Conservation (phyloP, 2,797 vertebrate species). For the Tangara arthus region DNA sequence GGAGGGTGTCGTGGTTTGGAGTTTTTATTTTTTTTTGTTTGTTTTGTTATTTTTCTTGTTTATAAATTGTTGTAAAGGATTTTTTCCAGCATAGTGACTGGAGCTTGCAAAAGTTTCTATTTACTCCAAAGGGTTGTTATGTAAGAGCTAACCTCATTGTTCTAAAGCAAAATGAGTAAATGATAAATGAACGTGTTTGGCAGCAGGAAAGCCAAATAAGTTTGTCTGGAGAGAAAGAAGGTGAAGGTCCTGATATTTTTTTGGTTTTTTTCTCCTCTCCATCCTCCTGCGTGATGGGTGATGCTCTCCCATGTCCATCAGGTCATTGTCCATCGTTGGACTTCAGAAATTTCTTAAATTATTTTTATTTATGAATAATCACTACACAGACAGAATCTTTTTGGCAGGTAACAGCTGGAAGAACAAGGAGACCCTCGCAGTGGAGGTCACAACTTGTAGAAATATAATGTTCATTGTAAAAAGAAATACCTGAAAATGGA, state of each 20-base stretch:
- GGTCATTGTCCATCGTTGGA: accelerated
- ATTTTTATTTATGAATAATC: background rate
- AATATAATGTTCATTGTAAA: background rate
- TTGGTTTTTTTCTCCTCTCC: background rate
- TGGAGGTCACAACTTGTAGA: background rate
- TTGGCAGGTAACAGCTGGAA: background rate
- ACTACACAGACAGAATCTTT: background rate
- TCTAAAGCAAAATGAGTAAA: background rate
- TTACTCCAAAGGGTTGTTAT: background rate
- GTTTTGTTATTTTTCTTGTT: background rate
- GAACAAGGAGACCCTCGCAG: background rate
- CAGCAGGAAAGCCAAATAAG: background rate
- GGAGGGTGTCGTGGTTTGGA: accelerated
- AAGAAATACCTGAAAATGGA: background rate
- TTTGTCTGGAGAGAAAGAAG: background rate
- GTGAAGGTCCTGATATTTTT: background rate
- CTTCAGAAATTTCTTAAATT: background rate
- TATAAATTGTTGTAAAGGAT: background rate
- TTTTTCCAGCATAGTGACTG: background rate
- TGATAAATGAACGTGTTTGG: background rate
- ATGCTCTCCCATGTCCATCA: background rate
- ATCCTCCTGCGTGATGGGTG: background rate
- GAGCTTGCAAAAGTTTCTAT: background rate
- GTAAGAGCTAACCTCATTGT: background rate
- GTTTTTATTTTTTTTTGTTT: background rate